phyloP scores from a whole-genome alignment of 1,140 invertebrate genomes.

The Heterodera schachtii region DNA sequence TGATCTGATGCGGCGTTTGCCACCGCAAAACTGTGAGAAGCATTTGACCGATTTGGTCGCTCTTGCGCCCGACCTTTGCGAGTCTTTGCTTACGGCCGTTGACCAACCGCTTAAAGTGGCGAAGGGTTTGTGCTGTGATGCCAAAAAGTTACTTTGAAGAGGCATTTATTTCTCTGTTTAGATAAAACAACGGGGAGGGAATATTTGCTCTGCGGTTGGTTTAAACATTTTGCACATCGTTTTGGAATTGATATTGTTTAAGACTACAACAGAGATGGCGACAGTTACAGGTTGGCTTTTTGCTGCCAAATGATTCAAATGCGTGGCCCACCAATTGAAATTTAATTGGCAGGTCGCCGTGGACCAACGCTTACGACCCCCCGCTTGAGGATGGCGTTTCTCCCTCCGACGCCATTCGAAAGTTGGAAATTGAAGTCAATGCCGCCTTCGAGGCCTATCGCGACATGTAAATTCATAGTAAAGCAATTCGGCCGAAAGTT shows the following conservation, averaged over 20 bases:
- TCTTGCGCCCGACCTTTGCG: slow-evolving; percentile 89
- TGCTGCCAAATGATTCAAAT: slow-evolving; percentile 13
- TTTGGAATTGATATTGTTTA: neutral
- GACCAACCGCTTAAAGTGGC: slow-evolving; percentile 98
- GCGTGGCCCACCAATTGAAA: neutral
- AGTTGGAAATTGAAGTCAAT: slow-evolving; percentile 96
- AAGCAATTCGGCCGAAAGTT: too few species aligned
- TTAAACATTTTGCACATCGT: neutral
- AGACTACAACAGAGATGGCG: slow-evolving; percentile 96
- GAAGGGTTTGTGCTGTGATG: slow-evolving; percentile 66
- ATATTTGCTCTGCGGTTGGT: slow-evolving; percentile 83
- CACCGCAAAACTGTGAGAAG: slow-evolving; percentile 98
- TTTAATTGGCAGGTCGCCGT: slow-evolving; percentile 79
- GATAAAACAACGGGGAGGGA: slow-evolving; percentile 84
- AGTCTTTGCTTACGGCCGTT: slow-evolving; percentile 93
- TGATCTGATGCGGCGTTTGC: slow-evolving; percentile 95
- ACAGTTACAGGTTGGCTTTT: slow-evolving; percentile 82
- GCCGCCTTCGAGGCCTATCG: slow-evolving; percentile 96
- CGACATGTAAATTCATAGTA: slow-evolving; percentile 77
- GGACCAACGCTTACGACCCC: slow-evolving; percentile 98
- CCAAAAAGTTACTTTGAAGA: neutral
- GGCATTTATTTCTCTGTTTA: slow-evolving; percentile 32
- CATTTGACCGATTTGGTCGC: slow-evolving; percentile 96
- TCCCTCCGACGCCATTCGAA: slow-evolving; percentile 91
- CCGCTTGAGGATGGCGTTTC: slow-evolving; percentile 95